These are phyloP conservation scores for Galaxias olidus DNA, from an alignment of 2,797 vertebrate species.

Conservation along the genomic window DNA sequence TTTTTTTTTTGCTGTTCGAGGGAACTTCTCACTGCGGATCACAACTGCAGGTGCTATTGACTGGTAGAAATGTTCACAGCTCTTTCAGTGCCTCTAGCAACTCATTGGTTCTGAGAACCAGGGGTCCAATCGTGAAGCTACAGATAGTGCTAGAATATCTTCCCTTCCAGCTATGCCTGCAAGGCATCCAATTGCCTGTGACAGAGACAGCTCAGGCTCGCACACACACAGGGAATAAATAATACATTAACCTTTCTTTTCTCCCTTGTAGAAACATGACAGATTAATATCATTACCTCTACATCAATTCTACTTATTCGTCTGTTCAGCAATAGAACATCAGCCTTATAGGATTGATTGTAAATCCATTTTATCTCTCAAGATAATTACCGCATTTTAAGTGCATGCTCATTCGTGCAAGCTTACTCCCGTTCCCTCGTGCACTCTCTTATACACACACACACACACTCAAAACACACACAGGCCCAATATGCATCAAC, in stretches of 20 bases:
- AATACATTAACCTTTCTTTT: slow-evolving; percentile 39
- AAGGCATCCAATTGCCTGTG: slow-evolving; percentile 21
- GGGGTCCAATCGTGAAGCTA: slow-evolving; percentile 18
- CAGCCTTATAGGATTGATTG: slow-evolving; percentile 38
- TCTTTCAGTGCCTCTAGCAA: slow-evolving; percentile 16
- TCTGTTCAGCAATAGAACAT: slow-evolving; percentile 34
- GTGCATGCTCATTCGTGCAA: slow-evolving; percentile 20
- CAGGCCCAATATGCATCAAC: background rate
- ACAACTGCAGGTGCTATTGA: background rate
- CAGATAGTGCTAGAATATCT: slow-evolving; percentile 40
- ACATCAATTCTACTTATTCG: slow-evolving; percentile 58
- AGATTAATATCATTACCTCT: slow-evolving; percentile 53
- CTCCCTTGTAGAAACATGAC: slow-evolving; percentile 50
- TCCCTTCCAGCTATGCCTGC: slow-evolving; percentile 19
- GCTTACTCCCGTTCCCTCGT: slow-evolving; percentile 9
- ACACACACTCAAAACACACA: background rate
- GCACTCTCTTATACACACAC: slow-evolving; percentile 16
- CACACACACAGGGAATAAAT: slow-evolving; percentile 43
- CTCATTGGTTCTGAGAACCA: slow-evolving; percentile 15
- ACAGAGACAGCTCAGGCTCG: slow-evolving; percentile 3
- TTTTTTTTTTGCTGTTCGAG: background rate
- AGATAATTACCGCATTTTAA: slow-evolving; percentile 59
- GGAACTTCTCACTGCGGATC: background rate
- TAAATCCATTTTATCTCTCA: slow-evolving; percentile 58
- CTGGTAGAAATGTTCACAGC: slow-evolving; percentile 28